Base-by-base conservation (phyloP, 1,140 invertebrate species). In the Platorchestia sp. region DNA sequence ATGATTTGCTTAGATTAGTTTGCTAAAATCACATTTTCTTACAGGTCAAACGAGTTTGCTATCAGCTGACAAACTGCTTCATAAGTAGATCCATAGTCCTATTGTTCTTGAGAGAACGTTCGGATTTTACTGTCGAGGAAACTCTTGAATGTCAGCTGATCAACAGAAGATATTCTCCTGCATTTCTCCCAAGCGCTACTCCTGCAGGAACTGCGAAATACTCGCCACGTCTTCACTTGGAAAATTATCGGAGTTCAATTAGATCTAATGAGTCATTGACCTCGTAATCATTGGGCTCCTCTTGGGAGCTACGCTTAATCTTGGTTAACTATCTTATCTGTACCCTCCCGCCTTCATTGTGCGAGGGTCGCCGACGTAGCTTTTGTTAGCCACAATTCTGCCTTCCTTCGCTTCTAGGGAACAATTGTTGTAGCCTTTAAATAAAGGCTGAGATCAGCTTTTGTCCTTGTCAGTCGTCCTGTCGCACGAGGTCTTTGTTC, bases 361-460 rank as follows among this genome's bases (percentile, higher is more conserved):
- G 7, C 1, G 59, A 75, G 59, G 59, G 59, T 10, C 59, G 59
- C 27, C 59, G 10, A 75, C 27, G 59, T 75, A 75, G 59, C 59
- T 75, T 75, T 75, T 75, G 59, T 75, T 75, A 75, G 59, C 59
- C 7, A 10, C 59, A 75, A 75, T 75, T 75, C 10, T 75, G 59
- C 27, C 59, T 22, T 51, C 27, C 59, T 75, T 75, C 59, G 27
- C 27, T 36, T 75, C 59, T 27, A 36, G 27, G 59, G 14, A 19
- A 36, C 59, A 75, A 75, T 75, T 75, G 59, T 75, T 75, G 59
- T 75, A 75, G 59, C 59, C 59, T 75, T 75, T 75, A 75, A 75
- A 75, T 75, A 75, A 75, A 75, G 27, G 59, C 59, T 75, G 59
- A 75, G 59, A 75, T 75, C 59, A 75, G 59, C 59, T 75, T 75